These are phyloP conservation scores for Pseudorhiza aurosa DNA, from an alignment of 30 jellyfish, hydroid and myxozoan species.

Conservation along the genomic window DNA sequence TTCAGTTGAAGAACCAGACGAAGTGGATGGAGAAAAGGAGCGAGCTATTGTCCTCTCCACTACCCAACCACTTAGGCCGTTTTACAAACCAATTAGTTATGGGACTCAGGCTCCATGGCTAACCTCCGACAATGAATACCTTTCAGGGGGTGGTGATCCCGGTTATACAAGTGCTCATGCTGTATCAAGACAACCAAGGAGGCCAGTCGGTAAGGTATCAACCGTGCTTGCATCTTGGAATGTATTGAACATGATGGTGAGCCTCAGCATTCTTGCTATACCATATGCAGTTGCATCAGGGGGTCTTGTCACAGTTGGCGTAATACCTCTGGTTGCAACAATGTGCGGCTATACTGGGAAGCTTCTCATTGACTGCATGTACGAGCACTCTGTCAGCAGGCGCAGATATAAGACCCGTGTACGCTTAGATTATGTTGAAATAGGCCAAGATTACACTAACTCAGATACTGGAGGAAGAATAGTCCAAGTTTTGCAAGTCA, in stretches of 20 bases:
- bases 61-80: constrained; percentile 61
- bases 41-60: constrained; percentile 49
- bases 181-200: constrained; percentile 29
- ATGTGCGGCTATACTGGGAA: constrained; percentile 79
- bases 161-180: constrained; percentile 34
- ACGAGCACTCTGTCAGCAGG: constrained; percentile 65
- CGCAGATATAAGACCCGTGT: constrained; percentile 40
- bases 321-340: constrained; percentile 55
- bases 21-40: constrained; percentile 6
- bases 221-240: constrained; percentile 85
- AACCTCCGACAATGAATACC: constrained; percentile 38
- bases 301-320: constrained; percentile 69
- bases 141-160: constrained; percentile 31
- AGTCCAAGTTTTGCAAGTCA: constrained; percentile 59
- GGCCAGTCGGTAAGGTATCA: constrained; percentile 82
- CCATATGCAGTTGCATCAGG: constrained; percentile 86
- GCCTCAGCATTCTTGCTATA: constrained; percentile 72
- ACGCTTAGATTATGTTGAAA: constrained; percentile 75
- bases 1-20: constrained; percentile 64
- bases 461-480: constrained; percentile 67
- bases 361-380: constrained; percentile 75
- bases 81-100: constrained; percentile 9
- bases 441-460: constrained; percentile 76
- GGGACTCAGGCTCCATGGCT: constrained; percentile 42
- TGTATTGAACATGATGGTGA: constrained; percentile 75